Percentiles rank a stretch among this genome's conserved stretches.
These are phyloP conservation scores for Eristalis pertinax DNA, from an alignment of 2,888 invertebrate genomes.

Conservation along the genomic window DNA sequence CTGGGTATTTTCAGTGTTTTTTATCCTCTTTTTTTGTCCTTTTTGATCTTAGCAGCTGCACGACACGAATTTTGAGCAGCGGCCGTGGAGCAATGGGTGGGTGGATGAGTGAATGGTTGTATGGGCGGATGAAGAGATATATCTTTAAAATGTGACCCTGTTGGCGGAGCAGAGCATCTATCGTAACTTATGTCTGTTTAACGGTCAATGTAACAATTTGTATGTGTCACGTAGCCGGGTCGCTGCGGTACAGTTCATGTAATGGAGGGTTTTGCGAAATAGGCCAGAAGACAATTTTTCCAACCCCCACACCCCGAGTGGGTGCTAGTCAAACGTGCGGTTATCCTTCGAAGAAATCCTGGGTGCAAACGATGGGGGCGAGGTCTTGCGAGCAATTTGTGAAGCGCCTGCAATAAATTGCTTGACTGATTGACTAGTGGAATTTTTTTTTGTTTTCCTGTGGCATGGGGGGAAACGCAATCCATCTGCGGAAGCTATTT, in stretches of 20 bases:
- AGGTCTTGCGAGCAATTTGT: not conserved
- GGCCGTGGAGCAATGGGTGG: not conserved
- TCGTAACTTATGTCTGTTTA: conserved; percentile 39
- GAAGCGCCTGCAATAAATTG: not conserved
- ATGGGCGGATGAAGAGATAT: not conserved
- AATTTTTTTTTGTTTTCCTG: not conserved
- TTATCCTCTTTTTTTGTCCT: no score
- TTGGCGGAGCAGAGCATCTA: conserved; percentile 21
- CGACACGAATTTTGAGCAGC: conserved; percentile 53
- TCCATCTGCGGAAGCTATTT: not conserved
- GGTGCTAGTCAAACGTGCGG: not conserved
- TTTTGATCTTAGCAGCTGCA: conserved; percentile 41
- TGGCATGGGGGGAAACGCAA: not conserved
- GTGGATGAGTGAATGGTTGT: not conserved
- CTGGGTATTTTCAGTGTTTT: conserved; percentile 3
- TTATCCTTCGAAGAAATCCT: not conserved
- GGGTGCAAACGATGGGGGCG: not conserved
- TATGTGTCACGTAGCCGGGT: conserved; percentile 41
- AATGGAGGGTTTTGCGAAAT: not conserved
- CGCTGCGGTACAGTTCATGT: not conserved
- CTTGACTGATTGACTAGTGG: not conserved
- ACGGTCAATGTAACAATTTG: conserved; percentile 61
- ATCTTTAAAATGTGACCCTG: conserved; percentile 23
- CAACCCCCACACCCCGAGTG: not conserved
- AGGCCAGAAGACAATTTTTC: not conserved